A percentile compares a stretch with the other conserved stretches of the same genome.
phyloP scores from a whole-genome alignment of 2,113 vertebrate species.

The Megaptera novaeangliae region DNA sequence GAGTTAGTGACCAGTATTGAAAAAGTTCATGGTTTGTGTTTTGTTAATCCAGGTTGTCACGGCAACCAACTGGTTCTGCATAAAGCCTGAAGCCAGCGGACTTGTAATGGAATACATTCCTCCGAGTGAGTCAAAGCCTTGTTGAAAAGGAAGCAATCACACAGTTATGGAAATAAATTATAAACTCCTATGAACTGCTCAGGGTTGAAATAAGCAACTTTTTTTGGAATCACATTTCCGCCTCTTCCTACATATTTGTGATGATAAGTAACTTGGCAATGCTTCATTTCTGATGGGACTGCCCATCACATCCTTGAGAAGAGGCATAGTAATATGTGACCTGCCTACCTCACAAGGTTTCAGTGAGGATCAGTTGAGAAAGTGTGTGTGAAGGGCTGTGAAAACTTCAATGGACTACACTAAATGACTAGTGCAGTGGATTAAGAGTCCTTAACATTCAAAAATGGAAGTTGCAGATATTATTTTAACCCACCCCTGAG shows the following conservation, averaged over 20 bases:
- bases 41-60: conserved; percentile 77
- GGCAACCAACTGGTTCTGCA: conserved; percentile 80
- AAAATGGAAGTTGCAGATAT: conserved; percentile 42
- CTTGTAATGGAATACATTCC: conserved; percentile 88
- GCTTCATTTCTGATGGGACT: not conserved
- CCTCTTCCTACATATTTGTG: conserved; percentile 53
- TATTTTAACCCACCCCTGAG: conserved; percentile 51
- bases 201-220: conserved; percentile 70
- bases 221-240: conserved; percentile 54
- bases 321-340: not conserved
- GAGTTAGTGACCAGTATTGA: conserved; percentile 63
- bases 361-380: not conserved
- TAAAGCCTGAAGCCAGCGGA: conserved; percentile 78
- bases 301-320: not conserved
- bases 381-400: not conserved
- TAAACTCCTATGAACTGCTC: conserved; percentile 64
- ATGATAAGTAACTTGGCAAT: conserved; percentile 17
- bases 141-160: conserved; percentile 81
- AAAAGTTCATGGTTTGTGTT: conserved; percentile 76
- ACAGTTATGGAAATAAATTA: conserved; percentile 77
- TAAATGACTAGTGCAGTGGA: not conserved
- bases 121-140: conserved; percentile 80
- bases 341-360: not conserved
- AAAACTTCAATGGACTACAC: not conserved
- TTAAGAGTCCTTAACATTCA: conserved; percentile 5